These are phyloP conservation scores for Ceryle rudis DNA, from an alignment of 2,797 vertebrate species.

Conservation along the genomic window DNA sequence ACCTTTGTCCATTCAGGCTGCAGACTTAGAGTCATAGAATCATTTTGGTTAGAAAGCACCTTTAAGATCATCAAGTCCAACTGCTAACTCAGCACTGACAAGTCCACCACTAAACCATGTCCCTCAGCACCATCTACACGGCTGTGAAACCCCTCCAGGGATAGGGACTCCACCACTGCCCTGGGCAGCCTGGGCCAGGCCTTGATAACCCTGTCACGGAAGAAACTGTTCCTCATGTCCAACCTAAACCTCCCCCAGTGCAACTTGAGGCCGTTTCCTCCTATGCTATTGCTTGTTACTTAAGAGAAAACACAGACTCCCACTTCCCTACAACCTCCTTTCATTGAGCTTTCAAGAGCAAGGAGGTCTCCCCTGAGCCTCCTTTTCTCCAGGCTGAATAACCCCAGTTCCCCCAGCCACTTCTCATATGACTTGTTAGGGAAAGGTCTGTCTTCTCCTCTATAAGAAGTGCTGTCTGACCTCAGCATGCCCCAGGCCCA, in stretches of 20 bases:
- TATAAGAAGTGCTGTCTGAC: background rate
- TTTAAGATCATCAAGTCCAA: background rate
- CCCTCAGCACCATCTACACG: background rate
- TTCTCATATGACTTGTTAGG: background rate
- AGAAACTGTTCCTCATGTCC: too few species aligned
- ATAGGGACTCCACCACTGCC: too few species aligned
- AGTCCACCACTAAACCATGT: background rate
- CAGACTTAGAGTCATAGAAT: background rate
- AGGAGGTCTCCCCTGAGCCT: too few species aligned
- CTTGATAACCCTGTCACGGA: background rate
- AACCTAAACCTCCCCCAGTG: too few species aligned
- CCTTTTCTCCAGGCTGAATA: background rate
- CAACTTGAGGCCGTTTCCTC: too few species aligned
- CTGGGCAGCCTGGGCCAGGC: background rate
- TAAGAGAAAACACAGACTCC: too few species aligned
- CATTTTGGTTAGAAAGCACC: background rate
- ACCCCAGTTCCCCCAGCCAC: background rate
- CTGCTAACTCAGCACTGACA: too few species aligned
- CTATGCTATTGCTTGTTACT: too few species aligned
- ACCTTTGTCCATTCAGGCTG: background rate
- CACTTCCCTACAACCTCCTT: too few species aligned
- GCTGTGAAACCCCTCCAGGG: background rate
- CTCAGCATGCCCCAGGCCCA: background rate
- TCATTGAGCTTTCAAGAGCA: too few species aligned
- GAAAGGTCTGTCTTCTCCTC: background rate